Percentiles rank a stretch among this genome's conserved stretches.
These are phyloP conservation scores for Limnephilus marmoratus DNA, from an alignment of 2,888 invertebrate genomes.

Conservation along the genomic window DNA sequence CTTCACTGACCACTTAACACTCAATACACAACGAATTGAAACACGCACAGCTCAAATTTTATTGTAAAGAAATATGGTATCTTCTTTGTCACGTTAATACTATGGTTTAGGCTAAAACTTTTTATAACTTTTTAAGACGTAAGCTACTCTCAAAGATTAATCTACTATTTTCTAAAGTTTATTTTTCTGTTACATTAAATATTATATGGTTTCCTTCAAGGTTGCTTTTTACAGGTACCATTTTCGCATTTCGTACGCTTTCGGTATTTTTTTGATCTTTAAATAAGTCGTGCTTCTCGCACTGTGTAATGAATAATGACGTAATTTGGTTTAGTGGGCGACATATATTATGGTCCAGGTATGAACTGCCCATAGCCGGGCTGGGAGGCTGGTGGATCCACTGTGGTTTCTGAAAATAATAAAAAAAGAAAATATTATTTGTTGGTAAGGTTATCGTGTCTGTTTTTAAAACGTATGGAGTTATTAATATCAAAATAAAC, in stretches of 20 bases:
- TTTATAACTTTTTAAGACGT: not conserved
- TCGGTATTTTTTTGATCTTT: not conserved
- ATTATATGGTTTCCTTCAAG: not conserved
- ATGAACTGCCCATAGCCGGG: conserved; percentile 2
- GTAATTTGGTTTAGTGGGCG: conserved; percentile 2
- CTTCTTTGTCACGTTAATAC: not conserved
- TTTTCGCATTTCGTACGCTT: conserved; percentile 2
- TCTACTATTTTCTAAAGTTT: not conserved
- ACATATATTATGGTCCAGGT: not conserved
- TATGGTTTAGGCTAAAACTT: not conserved
- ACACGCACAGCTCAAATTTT: not conserved
- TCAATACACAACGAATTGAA: not conserved
- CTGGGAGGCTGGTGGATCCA: not conserved
- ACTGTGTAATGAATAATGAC: not conserved
- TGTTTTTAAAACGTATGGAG: not conserved
- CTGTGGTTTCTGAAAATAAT: conserved; percentile 7
- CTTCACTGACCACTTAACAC: not conserved
- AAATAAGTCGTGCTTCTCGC: not conserved
- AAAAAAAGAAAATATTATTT: not conserved
- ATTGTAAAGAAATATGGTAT: not conserved
- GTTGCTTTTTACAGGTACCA: not conserved
- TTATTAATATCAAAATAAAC: not conserved
- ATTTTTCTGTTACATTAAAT: not conserved
- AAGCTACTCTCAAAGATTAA: not conserved
- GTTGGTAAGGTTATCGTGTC: not conserved